phyloP scores from a whole-genome alignment of 2,888 invertebrate species.

The Adelognathus sp. region DNA sequence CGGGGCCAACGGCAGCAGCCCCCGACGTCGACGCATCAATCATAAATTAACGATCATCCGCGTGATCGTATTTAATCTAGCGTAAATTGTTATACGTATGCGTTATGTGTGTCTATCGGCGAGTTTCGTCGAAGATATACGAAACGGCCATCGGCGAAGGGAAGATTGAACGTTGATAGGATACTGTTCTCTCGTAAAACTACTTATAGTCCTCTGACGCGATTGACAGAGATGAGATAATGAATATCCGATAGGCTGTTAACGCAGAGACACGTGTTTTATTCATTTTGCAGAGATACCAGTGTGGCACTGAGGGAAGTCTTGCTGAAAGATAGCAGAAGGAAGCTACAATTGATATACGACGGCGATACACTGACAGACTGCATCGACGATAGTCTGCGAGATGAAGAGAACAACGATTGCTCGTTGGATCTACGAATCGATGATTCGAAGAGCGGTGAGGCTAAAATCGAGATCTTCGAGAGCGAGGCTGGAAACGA shows the following conservation, averaged over 20 bases:
- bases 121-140: neutral
- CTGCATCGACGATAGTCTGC: constrained; percentile 69
- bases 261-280: constrained; percentile 12
- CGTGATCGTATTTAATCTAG: constrained; percentile 62
- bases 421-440: constrained; percentile 32
- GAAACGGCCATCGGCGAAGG: neutral
- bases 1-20: too few relatives aligned
- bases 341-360: constrained; percentile 75
- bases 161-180: neutral
- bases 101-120: neutral
- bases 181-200: neutral
- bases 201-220: neutral
- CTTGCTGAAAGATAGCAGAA: constrained; percentile 66
- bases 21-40: constrained; percentile 56
- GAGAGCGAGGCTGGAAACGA: constrained; percentile 54
- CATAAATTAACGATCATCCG: constrained; percentile 59
- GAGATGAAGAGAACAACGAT: constrained; percentile 34
- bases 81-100: constrained; percentile 59
- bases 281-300: constrained; percentile 67
- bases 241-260: neutral
- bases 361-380: constrained; percentile 73
- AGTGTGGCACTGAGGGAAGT: constrained; percentile 74
- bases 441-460: neutral
- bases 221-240: neutral
- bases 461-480: constrained; percentile 64